Conservation (phyloP, 2,888 invertebrate species). For the Eilema griseolum region DNA sequence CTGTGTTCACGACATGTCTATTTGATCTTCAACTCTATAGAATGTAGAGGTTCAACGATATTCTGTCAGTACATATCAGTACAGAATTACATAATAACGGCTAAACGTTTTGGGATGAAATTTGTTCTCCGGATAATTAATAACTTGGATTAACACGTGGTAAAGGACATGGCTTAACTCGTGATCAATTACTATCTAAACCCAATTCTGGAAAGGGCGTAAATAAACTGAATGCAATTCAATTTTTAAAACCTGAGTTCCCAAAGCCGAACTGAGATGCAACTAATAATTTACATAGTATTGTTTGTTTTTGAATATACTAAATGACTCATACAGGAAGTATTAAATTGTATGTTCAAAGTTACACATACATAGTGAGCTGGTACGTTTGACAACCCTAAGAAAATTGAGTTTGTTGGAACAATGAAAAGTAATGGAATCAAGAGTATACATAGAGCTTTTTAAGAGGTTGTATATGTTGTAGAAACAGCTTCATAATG, state of each 20-base stretch:
- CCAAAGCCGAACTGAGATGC: background rate
- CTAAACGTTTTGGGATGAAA: too few relatives aligned
- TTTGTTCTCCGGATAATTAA: too few relatives aligned
- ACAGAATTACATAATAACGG: too few relatives aligned
- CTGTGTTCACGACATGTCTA: background rate
- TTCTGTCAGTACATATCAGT: background rate
- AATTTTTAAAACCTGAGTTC: background rate
- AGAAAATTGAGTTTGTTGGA: constrained; percentile 32
- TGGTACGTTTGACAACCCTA: constrained; percentile 27
- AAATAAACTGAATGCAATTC: background rate
- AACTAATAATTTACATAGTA: background rate
- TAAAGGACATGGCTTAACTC: too few relatives aligned
- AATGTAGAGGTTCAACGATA: background rate
- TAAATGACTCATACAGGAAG: background rate
- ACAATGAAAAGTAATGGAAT: constrained; percentile 41
- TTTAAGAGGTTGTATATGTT: constrained; percentile 45
- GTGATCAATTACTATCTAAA: too few relatives aligned
- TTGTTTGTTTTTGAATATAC: background rate
- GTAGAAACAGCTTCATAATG: constrained; percentile 34
- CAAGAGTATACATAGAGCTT: constrained; percentile 23
- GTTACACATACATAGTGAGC: background rate
- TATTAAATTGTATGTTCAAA: background rate
- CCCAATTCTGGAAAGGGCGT: background rate
- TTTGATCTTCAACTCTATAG: background rate
- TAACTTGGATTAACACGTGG: too few relatives aligned